phyloP scores from a whole-genome alignment of 2,113 vertebrate genomes.

The Austrofundulus limnaeus region DNA sequence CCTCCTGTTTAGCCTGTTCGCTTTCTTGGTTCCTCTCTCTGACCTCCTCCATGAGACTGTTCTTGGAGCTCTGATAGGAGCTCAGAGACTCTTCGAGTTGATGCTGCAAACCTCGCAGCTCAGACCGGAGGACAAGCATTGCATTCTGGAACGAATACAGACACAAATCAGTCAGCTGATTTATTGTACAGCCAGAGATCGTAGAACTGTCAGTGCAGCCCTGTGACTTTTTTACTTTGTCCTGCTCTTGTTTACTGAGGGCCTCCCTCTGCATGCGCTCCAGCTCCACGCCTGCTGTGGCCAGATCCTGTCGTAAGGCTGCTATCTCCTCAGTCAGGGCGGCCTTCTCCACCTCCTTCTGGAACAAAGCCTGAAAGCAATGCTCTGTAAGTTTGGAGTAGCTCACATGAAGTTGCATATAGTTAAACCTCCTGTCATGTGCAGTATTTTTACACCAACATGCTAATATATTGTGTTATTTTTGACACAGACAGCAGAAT shows the following conservation, averaged over 20 bases:
- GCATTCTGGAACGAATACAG: conserved; percentile 60
- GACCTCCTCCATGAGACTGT: conserved; percentile 68
- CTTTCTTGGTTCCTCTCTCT: conserved; percentile 65
- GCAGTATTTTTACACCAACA: too few species aligned
- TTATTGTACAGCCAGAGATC: background rate
- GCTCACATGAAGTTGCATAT: background rate
- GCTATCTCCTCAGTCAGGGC: conserved; percentile 71
- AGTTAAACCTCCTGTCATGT: too few species aligned
- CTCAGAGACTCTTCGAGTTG: conserved; percentile 77
- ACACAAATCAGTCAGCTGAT: background rate
- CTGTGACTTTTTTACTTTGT: conserved; percentile 73
- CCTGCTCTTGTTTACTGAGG: conserved; percentile 72
- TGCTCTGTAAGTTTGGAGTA: background rate
- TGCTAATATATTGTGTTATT: too few species aligned
- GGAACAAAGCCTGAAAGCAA: conserved; percentile 76
- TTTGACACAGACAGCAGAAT: background rate
- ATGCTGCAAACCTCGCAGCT: conserved; percentile 68
- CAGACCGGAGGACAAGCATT: conserved; percentile 34
- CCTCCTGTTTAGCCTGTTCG: conserved; percentile 67
- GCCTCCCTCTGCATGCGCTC: conserved; percentile 72
- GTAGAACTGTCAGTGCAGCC: background rate
- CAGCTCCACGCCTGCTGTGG: conserved; percentile 60
- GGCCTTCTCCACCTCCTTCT: conserved; percentile 79
- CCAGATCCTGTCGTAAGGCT: conserved; percentile 68
- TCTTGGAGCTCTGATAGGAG: conserved; percentile 64